Percentiles rank a stretch among this genome's conserved stretches.
Evolutionary conservation across 2,113 vertebrate genomes (phyloP).

Genomic region (Herpailurus yagouaroundi): DNA sequence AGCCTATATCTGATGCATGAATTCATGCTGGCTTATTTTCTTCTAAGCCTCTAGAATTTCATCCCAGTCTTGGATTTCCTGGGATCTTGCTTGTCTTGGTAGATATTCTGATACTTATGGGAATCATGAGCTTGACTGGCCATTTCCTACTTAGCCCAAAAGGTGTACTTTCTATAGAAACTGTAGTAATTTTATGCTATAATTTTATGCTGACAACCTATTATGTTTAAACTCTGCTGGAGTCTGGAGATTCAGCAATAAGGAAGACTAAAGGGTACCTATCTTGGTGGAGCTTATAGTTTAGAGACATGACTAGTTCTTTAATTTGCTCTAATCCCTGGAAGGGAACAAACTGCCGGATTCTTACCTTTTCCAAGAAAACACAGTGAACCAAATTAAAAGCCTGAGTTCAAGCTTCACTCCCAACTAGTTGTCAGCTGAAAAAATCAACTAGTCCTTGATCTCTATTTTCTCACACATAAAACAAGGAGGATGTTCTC

Average conservation of each 20-base stretch:
- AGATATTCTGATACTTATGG: not conserved
- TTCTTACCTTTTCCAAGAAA: slow-evolving; percentile 45
- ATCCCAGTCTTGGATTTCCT: not conserved
- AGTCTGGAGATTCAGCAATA: not conserved
- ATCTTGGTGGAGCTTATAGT: not conserved
- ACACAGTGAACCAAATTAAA: not conserved
- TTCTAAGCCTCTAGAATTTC: slow-evolving; percentile 69
- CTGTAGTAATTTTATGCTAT: not conserved
- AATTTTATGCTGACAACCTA: not conserved
- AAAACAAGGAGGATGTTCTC: not conserved
- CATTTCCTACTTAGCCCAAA: not conserved
- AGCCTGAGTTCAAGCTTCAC: slow-evolving; percentile 11
- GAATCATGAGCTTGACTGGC: not conserved
- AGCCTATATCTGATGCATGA: not conserved
- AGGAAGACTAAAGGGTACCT: not conserved
- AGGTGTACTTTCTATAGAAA: not conserved
- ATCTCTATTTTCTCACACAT: slow-evolving; percentile 22
- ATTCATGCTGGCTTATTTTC: slow-evolving; percentile 51
- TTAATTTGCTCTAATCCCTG: not conserved
- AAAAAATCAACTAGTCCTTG: not conserved
- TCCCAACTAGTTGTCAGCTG: not conserved
- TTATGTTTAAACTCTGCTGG: not conserved
- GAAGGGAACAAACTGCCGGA: not conserved
- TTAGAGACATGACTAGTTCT: not conserved
- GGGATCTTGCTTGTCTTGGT: not conserved